Conservation (phyloP, 2,888 invertebrate genomes). For the Gasteruption jaculator region DNA sequence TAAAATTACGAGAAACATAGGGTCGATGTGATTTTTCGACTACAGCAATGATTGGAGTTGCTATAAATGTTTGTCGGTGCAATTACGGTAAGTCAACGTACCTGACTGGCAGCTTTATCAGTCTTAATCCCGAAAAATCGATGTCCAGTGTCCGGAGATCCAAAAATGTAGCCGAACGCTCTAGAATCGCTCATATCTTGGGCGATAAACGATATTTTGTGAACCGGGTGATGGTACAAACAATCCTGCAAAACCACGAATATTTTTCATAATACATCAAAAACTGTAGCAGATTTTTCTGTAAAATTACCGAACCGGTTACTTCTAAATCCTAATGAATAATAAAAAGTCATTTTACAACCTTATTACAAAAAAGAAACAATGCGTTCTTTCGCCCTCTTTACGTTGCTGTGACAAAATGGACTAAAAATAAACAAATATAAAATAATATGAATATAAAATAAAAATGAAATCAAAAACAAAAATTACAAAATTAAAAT, state of each 20-base stretch:
- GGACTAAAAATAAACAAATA: neutral
- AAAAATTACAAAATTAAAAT: no score
- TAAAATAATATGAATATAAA: neutral
- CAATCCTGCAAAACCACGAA: constrained; percentile 66
- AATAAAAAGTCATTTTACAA: no score
- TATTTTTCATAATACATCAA: constrained; percentile 9
- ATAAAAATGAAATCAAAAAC: no score
- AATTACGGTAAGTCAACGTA: constrained; percentile 51
- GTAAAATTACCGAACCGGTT: no score
- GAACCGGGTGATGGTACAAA: constrained; percentile 94
- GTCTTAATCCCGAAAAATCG: constrained; percentile 99
- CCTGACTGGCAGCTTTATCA: constrained; percentile 94
- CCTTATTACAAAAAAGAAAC: no score
- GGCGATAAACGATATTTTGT: constrained; percentile 98
- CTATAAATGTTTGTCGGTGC: no score
- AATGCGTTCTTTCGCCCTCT: no score
- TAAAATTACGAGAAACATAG: no score
- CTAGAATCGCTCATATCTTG: constrained; percentile 96
- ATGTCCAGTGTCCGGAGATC: constrained; percentile 93
- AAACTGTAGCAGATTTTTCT: no score
- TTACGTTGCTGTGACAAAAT: constrained; percentile 1
- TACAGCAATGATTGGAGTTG: constrained; percentile 43
- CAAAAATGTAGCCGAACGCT: constrained; percentile 98
- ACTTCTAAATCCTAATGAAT: no score
- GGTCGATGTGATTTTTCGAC: constrained; percentile 37